These are phyloP conservation scores for Tympanoctomys barrerae DNA, from an alignment of 2,797 vertebrate species.

Conservation along the genomic window DNA sequence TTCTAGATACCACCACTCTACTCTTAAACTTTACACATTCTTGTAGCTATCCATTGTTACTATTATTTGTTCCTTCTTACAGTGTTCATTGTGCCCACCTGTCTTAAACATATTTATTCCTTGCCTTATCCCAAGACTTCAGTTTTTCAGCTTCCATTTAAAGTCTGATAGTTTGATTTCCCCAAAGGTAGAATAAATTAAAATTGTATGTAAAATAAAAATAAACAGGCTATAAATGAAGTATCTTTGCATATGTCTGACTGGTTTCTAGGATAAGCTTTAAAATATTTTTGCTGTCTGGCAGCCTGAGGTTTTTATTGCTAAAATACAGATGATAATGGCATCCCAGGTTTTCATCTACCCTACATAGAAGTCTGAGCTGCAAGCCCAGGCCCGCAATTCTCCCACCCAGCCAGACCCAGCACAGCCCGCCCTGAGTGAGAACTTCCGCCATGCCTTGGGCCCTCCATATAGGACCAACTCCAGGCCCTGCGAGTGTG, in stretches of 20 bases:
- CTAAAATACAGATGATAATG: background rate
- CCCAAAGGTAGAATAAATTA: conserved; percentile 11
- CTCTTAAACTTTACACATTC: background rate
- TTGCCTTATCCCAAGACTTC: conserved; percentile 42
- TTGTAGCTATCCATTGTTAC: background rate
- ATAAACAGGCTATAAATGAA: background rate
- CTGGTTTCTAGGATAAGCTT: background rate
- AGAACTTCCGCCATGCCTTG: too few species aligned
- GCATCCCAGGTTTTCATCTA: background rate
- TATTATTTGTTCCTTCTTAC: background rate
- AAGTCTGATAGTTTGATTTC: conserved; percentile 11
- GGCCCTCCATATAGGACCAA: too few species aligned
- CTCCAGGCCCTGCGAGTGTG: too few species aligned
- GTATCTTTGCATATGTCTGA: background rate
- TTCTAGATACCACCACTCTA: background rate
- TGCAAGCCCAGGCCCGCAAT: too few species aligned
- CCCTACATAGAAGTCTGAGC: background rate
- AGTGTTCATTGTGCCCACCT: background rate
- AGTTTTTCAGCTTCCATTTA: conserved; percentile 27
- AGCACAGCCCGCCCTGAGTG: too few species aligned
- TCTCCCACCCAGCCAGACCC: too few species aligned
- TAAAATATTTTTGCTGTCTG: background rate
- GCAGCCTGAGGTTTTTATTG: background rate
- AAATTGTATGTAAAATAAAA: background rate
- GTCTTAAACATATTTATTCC: conserved; percentile 23